Percentiles rank a stretch among this genome's conserved stretches.
Evolutionary conservation across 2,888 invertebrate genomes (phyloP).

Genomic region (Steinernema hermaphroditum): DNA sequence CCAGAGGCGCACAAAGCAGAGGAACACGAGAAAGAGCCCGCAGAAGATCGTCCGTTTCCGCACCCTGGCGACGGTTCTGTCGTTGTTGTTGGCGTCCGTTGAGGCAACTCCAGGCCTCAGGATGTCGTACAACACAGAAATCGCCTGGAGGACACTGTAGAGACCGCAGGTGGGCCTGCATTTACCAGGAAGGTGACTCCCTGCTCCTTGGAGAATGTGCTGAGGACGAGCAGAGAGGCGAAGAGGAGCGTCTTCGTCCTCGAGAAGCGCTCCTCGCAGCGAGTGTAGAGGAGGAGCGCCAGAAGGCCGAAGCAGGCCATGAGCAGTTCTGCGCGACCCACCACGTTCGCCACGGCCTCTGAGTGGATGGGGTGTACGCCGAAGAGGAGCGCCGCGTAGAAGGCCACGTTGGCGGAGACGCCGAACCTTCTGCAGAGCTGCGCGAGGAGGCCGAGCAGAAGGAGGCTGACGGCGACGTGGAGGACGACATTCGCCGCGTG

Average conservation of each 20-base stretch:
- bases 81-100: background rate
- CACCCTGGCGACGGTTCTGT: background rate
- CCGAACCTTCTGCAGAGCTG: slow-evolving; percentile 34
- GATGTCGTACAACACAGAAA: background rate
- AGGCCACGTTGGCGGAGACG: slow-evolving; percentile 33
- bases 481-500: slow-evolving; percentile 79
- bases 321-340: slow-evolving; percentile 87
- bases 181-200: slow-evolving; percentile 85
- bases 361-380: slow-evolving; percentile 89
- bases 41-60: background rate
- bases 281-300: slow-evolving; percentile 73
- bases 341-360: slow-evolving; percentile 87
- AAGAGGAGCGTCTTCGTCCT: slow-evolving; percentile 16
- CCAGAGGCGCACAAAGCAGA: slow-evolving; percentile 71
- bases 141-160: slow-evolving; percentile 11
- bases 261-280: background rate
- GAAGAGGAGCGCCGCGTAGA: slow-evolving; percentile 77
- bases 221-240: slow-evolving; percentile 32
- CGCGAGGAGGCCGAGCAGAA: slow-evolving; percentile 43
- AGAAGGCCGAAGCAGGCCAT: slow-evolving; percentile 79
- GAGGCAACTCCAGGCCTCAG: background rate
- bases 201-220: slow-evolving; percentile 76
- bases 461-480: slow-evolving; percentile 74
- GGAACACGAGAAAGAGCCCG: background rate
- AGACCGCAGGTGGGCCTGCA: slow-evolving; percentile 43